Percentiles rank a stretch among this genome's conserved stretches.
Evolutionary conservation across 2,888 invertebrate species (phyloP).

Genomic region (Tinea trinotella): DNA sequence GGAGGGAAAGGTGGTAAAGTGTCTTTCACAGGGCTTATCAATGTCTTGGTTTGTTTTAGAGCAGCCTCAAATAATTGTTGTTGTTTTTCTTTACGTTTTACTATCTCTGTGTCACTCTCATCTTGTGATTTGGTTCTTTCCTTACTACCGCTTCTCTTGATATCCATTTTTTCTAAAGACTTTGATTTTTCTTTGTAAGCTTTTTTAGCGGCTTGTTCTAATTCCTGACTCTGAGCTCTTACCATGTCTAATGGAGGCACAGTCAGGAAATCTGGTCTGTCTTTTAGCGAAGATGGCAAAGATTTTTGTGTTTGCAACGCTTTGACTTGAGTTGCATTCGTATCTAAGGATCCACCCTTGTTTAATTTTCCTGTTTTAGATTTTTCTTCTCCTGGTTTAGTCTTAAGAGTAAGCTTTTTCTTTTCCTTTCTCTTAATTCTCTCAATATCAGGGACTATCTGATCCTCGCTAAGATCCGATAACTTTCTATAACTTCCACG

Average conservation of each 20-base stretch:
- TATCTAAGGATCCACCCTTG: slow-evolving; percentile 64
- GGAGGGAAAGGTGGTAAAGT: slow-evolving; percentile 79
- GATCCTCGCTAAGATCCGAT: slow-evolving; percentile 66
- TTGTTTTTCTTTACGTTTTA: slow-evolving; percentile 81
- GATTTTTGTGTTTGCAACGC: slow-evolving; percentile 68
- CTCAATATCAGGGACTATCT: slow-evolving; percentile 65
- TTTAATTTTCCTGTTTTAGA: slow-evolving; percentile 55
- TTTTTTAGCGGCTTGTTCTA: slow-evolving; percentile 64
- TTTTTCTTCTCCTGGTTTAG: slow-evolving; percentile 56
- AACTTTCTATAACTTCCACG: slow-evolving; percentile 65
- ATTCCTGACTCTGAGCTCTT: slow-evolving; percentile 74
- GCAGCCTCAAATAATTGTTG: slow-evolving; percentile 83
- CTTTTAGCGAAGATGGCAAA: slow-evolving; percentile 66
- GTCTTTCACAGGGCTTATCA: slow-evolving; percentile 82
- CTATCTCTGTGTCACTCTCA: slow-evolving; percentile 79
- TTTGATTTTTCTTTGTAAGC: slow-evolving; percentile 78
- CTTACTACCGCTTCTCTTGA: slow-evolving; percentile 70
- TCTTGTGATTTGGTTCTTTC: slow-evolving; percentile 81
- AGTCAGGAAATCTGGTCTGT: slow-evolving; percentile 64
- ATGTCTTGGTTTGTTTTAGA: slow-evolving; percentile 81
- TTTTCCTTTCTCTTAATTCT: slow-evolving; percentile 64
- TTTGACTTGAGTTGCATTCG: slow-evolving; percentile 59
- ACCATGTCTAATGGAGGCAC: slow-evolving; percentile 70
- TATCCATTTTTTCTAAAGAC: slow-evolving; percentile 77
- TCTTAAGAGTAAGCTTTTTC: slow-evolving; percentile 57